Evolutionary conservation across 2,113 vertebrate genomes (phyloP), one percentile per base, ranked within the genome.

Genomic region (Pluvialis apricaria): DNA sequence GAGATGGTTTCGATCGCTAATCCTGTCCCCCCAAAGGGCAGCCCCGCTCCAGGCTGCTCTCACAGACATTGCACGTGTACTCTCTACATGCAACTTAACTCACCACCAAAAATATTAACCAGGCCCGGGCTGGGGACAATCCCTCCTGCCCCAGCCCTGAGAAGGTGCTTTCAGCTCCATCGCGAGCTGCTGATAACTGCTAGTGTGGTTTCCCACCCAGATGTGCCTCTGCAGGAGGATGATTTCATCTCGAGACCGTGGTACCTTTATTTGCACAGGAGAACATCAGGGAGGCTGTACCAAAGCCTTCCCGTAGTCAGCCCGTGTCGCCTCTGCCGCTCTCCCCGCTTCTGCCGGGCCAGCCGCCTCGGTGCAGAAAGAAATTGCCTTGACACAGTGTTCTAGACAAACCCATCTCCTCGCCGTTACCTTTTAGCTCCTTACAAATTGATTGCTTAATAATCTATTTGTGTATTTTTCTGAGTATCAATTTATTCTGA

Each of bases 21-120:
- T 17, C 47, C 32, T 11, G 34, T 14, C 38, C 38, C 64, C 15
- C 6, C 20, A 2, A 1, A 14, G 3, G 20, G 57, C 82, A 65
- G 58, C 31, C 40, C 60, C 49, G 49, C 29, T 40, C 42, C n/a
- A 20, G 82, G 57, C 15, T 13, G 58, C 21, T 64, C 69, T 45
- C 2, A 0, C 51, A 60, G 70, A 10, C 26, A 0, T 16, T 25
- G n/a, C 60, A 12, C 11, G 0, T 2, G 20, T 5, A 1, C 6
- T 6, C 11, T 22, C 36, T 16, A 28, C 4, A 1, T 18, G 29
- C n/a, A 47, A 17, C 60, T 19, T 25, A 15, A 13, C 13, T 36
- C 5, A 1, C 40, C 32, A 15, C 60, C 34, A 5, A 25, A 71
- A 49, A 26, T 7, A 42, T 7, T n/a, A 42, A 4, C 66, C 51